Evolutionary conservation across 2,113 vertebrate species (phyloP).

Genomic region (Notothenia rossii): DNA sequence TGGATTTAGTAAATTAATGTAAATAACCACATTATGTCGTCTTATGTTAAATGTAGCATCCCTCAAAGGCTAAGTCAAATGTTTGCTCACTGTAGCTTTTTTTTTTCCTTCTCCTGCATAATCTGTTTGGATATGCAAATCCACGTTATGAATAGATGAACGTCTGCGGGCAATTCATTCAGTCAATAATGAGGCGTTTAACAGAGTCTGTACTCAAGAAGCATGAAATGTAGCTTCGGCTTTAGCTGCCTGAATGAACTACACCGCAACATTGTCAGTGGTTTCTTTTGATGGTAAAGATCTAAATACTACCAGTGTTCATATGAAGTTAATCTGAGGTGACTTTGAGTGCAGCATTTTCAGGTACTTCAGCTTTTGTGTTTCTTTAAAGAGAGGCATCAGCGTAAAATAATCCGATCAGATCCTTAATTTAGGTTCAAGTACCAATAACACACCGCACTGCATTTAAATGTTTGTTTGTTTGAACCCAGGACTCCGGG

Average conservation of each 20-base stretch:
- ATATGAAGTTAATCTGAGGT: slow-evolving; percentile 21
- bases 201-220: slow-evolving; percentile 67
- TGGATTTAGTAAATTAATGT: slow-evolving; percentile 42
- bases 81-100: slow-evolving; percentile 57
- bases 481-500: slow-evolving; percentile 89
- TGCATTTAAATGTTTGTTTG: slow-evolving; percentile 2
- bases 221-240: slow-evolving; percentile 68
- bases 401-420: not conserved
- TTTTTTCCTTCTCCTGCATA: slow-evolving; percentile 55
- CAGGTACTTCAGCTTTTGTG: slow-evolving; percentile 13
- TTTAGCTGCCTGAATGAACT: slow-evolving; percentile 58
- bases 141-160: slow-evolving; percentile 76
- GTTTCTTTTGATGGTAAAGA: slow-evolving; percentile 53
- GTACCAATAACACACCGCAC: not conserved
- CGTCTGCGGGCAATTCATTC: slow-evolving; percentile 77
- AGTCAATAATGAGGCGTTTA: slow-evolving; percentile 75
- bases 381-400: slow-evolving; percentile 20
- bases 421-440: not conserved
- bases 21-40: slow-evolving; percentile 28
- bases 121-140: slow-evolving; percentile 79
- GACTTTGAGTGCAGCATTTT: slow-evolving; percentile 18
- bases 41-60: slow-evolving; percentile 57
- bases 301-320: slow-evolving; percentile 21
- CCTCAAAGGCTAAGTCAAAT: slow-evolving; percentile 68
- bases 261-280: slow-evolving; percentile 45